phyloP scores from a whole-genome alignment of 2,113 vertebrate species.

The Tretioscincus oriximinensis region DNA sequence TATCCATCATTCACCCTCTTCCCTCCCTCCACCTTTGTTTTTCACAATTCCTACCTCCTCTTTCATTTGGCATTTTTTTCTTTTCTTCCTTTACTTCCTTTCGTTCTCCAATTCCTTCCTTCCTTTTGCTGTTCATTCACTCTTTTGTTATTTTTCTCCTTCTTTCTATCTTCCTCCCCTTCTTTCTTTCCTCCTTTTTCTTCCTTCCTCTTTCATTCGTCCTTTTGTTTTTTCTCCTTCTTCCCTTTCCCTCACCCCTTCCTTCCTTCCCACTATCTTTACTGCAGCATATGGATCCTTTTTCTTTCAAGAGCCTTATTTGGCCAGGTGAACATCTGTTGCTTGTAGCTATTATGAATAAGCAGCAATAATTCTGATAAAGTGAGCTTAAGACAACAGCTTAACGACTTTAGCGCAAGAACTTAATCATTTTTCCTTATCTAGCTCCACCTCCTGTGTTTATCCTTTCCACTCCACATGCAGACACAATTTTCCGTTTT shows the following conservation, averaged over 20 bases:
- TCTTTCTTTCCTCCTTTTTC: constrained; percentile 14
- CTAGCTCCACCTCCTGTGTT: constrained; percentile 61
- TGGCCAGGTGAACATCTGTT: constrained; percentile 78
- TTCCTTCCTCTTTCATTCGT: constrained; percentile 53
- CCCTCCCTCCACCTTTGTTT: not conserved
- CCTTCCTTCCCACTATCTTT: constrained; percentile 58
- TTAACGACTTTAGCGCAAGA: constrained; percentile 61
- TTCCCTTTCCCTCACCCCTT: constrained; percentile 52
- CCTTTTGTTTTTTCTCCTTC: not conserved
- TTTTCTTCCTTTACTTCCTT: constrained; percentile 44
- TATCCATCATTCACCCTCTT: constrained; percentile 37
- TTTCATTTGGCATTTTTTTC: constrained; percentile 38
- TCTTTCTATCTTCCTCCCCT: constrained; percentile 40
- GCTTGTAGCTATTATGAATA: constrained; percentile 65
- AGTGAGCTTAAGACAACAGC: constrained; percentile 69
- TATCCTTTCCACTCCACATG: constrained; percentile 38
- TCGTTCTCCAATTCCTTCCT: constrained; percentile 51
- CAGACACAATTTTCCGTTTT: constrained; percentile 41
- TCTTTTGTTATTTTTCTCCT: not conserved
- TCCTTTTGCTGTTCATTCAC: no score
- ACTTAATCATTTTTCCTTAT: constrained; percentile 64
- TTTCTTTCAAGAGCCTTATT: constrained; percentile 62
- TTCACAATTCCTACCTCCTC: not conserved
- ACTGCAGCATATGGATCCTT: constrained; percentile 67
- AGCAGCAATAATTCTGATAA: constrained; percentile 69